A percentile compares a stretch with the other conserved stretches of the same genome.
phyloP scores from a whole-genome alignment of 2,888 invertebrate genomes.

The Scrobipalpa atriplicella region DNA sequence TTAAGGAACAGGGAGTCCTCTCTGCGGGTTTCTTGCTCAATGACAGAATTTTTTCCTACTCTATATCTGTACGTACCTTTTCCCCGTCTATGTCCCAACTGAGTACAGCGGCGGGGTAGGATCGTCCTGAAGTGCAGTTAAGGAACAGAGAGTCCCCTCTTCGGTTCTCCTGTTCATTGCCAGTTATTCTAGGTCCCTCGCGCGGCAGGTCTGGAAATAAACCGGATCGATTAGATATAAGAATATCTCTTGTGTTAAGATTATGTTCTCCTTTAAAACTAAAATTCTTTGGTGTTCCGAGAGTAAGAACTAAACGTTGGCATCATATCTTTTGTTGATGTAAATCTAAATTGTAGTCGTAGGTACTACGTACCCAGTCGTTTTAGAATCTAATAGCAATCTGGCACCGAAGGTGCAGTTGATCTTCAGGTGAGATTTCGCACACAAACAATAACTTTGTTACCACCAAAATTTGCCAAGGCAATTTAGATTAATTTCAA shows the following conservation, averaged over 20 bases:
- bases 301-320: no score
- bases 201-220: slow-evolving; percentile 83
- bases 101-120: slow-evolving; percentile 88
- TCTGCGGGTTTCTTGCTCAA: slow-evolving; percentile 87
- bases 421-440: no score
- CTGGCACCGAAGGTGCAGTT: no score
- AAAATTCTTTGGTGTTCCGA: neutral
- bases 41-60: slow-evolving; percentile 76
- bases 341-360: no score
- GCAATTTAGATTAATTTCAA: no score
- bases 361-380: no score
- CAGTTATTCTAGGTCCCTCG: slow-evolving; percentile 89
- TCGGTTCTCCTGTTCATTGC: slow-evolving; percentile 88
- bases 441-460: no score
- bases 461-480: no score
- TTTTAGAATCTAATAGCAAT: no score
- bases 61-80: slow-evolving; percentile 82
- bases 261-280: neutral
- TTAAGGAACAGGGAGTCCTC: slow-evolving; percentile 89
- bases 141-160: slow-evolving; percentile 88
- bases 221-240: neutral
- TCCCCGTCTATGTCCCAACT: slow-evolving; percentile 92
- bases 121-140: slow-evolving; percentile 90
- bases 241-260: neutral
- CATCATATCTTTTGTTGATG: no score